Percentiles rank a stretch among this genome's conserved stretches.
Conservation (phyloP, 2,113 vertebrate genomes). For the Alligator sinensis region DNA sequence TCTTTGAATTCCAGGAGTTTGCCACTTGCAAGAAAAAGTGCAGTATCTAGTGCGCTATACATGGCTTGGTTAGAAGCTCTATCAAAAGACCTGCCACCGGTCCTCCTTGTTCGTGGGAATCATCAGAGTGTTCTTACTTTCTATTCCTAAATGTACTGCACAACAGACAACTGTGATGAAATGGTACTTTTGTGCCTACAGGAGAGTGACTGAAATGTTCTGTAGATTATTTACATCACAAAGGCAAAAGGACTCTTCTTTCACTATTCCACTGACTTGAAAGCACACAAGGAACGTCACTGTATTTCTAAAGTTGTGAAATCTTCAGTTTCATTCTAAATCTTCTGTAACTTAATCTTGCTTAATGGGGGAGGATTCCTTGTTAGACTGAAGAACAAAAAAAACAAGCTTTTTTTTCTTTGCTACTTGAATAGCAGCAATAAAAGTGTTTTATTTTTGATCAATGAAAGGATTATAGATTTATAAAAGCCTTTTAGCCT, state of each 20-base stretch:
- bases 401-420: constrained; percentile 79
- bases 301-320: constrained; percentile 75
- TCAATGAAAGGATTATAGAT: constrained; percentile 87
- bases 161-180: constrained; percentile 44
- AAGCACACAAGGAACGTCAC: constrained; percentile 84
- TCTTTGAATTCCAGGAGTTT: constrained; percentile 86
- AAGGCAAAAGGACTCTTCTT: constrained; percentile 81
- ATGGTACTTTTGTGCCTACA: constrained; percentile 77
- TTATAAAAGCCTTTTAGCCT: constrained; percentile 93
- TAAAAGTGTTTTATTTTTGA: constrained; percentile 87
- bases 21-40: constrained; percentile 94
- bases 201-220: constrained; percentile 68
- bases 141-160: constrained; percentile 88
- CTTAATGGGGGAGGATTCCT: constrained; percentile 78
- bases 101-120: constrained; percentile 96
- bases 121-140: constrained; percentile 99
- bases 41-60: constrained; percentile 94
- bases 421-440: constrained; percentile 92
- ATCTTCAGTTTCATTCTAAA: constrained; percentile 78
- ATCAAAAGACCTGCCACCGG: constrained; percentile 93
- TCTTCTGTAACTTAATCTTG: constrained; percentile 78
- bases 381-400: constrained; percentile 78
- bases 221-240: constrained; percentile 68
- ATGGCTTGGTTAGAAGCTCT: constrained; percentile 97
- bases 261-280: constrained; percentile 82